Evolutionary conservation across 2,797 vertebrate species (phyloP), one percentile per base, ranked within the genome.

Genomic region (Menidia menidia): DNA sequence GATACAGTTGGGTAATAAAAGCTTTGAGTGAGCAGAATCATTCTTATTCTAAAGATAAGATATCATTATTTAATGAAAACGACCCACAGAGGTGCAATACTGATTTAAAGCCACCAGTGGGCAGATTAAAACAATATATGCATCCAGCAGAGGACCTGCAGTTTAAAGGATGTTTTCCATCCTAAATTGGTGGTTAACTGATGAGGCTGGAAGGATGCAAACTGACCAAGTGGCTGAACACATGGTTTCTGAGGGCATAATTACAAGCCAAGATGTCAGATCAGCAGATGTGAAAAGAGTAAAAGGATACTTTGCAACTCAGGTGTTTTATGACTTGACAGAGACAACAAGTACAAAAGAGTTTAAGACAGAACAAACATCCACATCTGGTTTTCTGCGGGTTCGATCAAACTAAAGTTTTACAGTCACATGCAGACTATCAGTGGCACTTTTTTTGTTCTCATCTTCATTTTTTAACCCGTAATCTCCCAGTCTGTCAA

Each of bases 91-190:
- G 42, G 13, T 89, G 89, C 63, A 89, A 31, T 89, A 56, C 81
- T 64, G 44, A 68, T 54, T 58, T 18, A 64, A 10, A 47, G 43
- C 91, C 92, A 90, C 86, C 74, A 92, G 91, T 77, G 88, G 89
- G 91, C 91, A 92, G 88, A 69, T 74, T 79, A n/a, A 59, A 81
- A 76, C 90, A 0, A 73, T 73, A 55, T 81, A 78, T 76, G 31
- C 30, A 44, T 58, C 42, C 18, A 31, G 25, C 13, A 64, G 43
- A 30, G 35, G 52, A 31, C 30, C 52, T 50, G 68, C 45, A 63
- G 59, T 45, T 54, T 35, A 57, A 73, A 19, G 15, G n/a, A 64
- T 44, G 56, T 64, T 59, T 73, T 67, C 31, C 30, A 54, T 5
- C 60, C 14, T 52, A 35, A 69, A 64, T 58, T 35, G 47, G 39